These are phyloP conservation scores for Bostrychus sinensis DNA, from an alignment of 2,113 vertebrate species.

Conservation along the genomic window DNA sequence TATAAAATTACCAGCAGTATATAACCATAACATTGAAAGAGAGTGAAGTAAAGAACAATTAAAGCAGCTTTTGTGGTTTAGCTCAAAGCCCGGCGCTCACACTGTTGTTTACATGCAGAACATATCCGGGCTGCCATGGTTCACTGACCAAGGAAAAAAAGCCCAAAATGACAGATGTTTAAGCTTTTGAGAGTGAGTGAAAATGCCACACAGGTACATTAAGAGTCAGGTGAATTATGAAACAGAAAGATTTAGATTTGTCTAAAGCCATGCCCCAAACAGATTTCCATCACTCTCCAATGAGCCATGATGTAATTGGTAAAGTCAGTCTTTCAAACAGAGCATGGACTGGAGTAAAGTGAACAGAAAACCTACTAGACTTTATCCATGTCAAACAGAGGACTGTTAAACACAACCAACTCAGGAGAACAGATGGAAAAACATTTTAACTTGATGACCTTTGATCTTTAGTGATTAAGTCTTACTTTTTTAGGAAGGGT, in stretches of 20 bases:
- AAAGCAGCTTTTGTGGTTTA: conserved; percentile 20
- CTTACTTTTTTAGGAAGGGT: neutral
- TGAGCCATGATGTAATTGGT: conserved; percentile 31
- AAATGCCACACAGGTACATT: conserved; percentile 14
- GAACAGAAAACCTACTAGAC: conserved; percentile 29
- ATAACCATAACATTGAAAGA: conserved; percentile 23
- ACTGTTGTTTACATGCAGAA: conserved; percentile 53
- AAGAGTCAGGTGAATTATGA: conserved; percentile 3
- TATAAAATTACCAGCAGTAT: conserved; percentile 4
- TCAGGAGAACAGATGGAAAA: conserved; percentile 47
- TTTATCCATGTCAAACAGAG: conserved; percentile 49
- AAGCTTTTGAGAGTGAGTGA: conserved; percentile 10
- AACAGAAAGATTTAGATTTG: neutral
- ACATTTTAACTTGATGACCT: conserved; percentile 2
- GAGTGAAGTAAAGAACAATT: conserved; percentile 28
- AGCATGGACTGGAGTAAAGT: neutral
- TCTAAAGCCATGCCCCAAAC: conserved; percentile 21
- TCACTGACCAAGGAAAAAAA: conserved; percentile 41
- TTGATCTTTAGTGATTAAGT: neutral
- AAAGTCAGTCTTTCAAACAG: conserved; percentile 7
- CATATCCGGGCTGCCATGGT: conserved; percentile 33
- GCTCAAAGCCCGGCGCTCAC: conserved; percentile 17
- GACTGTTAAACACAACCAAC: conserved; percentile 62
- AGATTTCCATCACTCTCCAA: conserved; percentile 25
- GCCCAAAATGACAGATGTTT: conserved; percentile 34